These are phyloP conservation scores for Hylaeus anthracinus DNA, from an alignment of 1,140 invertebrate genomes.

Conservation along the genomic window DNA sequence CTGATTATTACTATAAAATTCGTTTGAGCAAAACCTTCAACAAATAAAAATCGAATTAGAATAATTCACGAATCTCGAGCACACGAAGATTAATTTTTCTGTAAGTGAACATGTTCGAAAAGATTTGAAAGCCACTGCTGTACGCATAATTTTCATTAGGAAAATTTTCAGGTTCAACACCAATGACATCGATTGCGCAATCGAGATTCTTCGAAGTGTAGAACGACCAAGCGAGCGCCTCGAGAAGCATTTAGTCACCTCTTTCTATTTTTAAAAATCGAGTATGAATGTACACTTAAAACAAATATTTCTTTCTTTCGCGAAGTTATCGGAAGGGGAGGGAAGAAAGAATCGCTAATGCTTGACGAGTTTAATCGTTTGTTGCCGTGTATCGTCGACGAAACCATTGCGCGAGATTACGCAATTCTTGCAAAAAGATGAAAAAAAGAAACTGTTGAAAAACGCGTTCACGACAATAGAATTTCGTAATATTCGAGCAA, in stretches of 20 bases:
- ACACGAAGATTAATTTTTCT: too few relatives aligned
- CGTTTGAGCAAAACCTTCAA: too few relatives aligned
- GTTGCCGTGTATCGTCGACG: slow-evolving; percentile 32
- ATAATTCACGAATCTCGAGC: too few relatives aligned
- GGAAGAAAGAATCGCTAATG: slow-evolving; percentile 19
- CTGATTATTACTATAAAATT: too few relatives aligned
- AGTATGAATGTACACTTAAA: too few relatives aligned
- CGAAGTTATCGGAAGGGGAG: neutral
- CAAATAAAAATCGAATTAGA: too few relatives aligned
- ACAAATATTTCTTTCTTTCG: too few relatives aligned
- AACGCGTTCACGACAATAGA: neutral
- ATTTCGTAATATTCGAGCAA: slow-evolving; percentile 14
- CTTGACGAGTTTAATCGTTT: slow-evolving; percentile 52
- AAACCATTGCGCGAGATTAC: slow-evolving; percentile 29
- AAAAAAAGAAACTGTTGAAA: slow-evolving; percentile 15
- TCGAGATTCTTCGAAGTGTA: neutral
- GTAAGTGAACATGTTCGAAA: too few relatives aligned
- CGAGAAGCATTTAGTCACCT: neutral
- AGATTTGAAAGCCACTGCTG: too few relatives aligned
- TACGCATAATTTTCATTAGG: neutral
- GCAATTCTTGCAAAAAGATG: slow-evolving; percentile 13
- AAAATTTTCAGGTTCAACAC: slow-evolving; percentile 11
- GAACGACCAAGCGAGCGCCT: neutral
- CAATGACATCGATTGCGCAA: slow-evolving; percentile 2
- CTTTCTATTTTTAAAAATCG: slow-evolving; percentile 30